Evolutionary conservation across 2,888 invertebrate genomes (phyloP), one percentile per base, ranked within the genome.

Genomic region (Calameuta filiformis): DNA sequence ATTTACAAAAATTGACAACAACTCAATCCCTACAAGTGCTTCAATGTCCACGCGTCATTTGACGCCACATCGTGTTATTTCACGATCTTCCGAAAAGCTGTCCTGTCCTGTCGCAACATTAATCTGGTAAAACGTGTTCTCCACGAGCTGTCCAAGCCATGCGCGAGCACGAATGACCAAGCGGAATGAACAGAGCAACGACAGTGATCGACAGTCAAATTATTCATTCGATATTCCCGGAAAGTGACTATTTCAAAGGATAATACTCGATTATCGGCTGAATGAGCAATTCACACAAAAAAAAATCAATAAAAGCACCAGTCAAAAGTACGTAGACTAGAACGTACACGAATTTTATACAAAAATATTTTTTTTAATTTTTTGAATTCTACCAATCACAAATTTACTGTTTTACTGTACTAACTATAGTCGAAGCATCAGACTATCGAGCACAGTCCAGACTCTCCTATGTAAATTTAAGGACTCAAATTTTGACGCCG

Each of bases 401-500:
- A 56, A 56, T 23, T 1, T 6, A 23, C 56, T 23, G 9, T 2
- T 23, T 9, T 56, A 31, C 31, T 31, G 31, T 56, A 56, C 6
- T 23, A 56, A 56, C 9, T 23, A 9, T 23, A 9, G 23, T 56
- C 56, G 9, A 23, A 56, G 40, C 6, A 23, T 23, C 23, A 9
- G 2, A 9, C 23, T 56, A 23, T 23, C 56, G 23, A 56, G 2
- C 23, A 56, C 9, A 56, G 56, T 1, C 9, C 0, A 56, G 9
- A 15, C 23, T 40, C 6, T 15, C 6, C 15, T 56, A 9, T 56
- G 23, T 9, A 9, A 15, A 23, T 56, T 23, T 23, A 23, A 56
- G 23, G 0, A 56, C 2, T 89, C 86, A 88, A 89, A 90, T 90
- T 90, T 90, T 90, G 89, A 87, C 88, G 87, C 87, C 86, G 87